Evolutionary conservation across 2,888 invertebrate species (phyloP).

Genomic region (Hypomecis atomaria): DNA sequence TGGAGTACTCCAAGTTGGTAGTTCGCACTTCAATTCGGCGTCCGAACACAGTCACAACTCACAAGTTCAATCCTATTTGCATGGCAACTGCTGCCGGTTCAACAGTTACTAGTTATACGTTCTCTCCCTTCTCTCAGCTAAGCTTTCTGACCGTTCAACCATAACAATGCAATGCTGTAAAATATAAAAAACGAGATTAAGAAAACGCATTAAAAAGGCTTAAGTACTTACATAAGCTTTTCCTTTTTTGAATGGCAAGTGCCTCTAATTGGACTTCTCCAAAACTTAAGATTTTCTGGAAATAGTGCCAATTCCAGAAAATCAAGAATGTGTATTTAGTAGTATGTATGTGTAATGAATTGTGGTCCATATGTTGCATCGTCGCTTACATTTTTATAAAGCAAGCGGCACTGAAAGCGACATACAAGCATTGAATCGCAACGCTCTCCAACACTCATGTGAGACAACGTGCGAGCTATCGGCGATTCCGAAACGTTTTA

Average conservation of each 20-base stretch:
- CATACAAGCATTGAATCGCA: not conserved
- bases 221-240: too few relatives aligned
- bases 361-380: too few relatives aligned
- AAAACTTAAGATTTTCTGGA: too few relatives aligned
- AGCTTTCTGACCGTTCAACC: not conserved
- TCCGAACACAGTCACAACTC: constrained; percentile 28
- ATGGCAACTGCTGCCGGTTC: constrained; percentile 28
- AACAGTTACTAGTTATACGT: constrained; percentile 3
- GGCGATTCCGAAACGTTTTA: constrained; percentile 15
- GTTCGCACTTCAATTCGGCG: constrained; percentile 26
- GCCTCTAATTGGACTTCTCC: too few relatives aligned
- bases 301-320: not conserved
- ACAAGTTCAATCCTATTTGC: constrained; percentile 38
- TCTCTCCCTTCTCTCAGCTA: constrained; percentile 1
- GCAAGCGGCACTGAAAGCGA: too few relatives aligned
- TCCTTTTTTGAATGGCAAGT: too few relatives aligned
- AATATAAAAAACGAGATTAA: not conserved
- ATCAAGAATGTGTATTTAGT: not conserved
- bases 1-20: constrained; percentile 14
- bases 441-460: not conserved
- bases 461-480: not conserved
- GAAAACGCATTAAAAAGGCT: not conserved
- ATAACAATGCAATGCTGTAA: too few relatives aligned
- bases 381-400: too few relatives aligned
- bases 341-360: too few relatives aligned